Evolutionary conservation across 2,797 vertebrate species (phyloP), one percentile per base, ranked within the genome.

Genomic region (Platyrinchus mystaceus): DNA sequence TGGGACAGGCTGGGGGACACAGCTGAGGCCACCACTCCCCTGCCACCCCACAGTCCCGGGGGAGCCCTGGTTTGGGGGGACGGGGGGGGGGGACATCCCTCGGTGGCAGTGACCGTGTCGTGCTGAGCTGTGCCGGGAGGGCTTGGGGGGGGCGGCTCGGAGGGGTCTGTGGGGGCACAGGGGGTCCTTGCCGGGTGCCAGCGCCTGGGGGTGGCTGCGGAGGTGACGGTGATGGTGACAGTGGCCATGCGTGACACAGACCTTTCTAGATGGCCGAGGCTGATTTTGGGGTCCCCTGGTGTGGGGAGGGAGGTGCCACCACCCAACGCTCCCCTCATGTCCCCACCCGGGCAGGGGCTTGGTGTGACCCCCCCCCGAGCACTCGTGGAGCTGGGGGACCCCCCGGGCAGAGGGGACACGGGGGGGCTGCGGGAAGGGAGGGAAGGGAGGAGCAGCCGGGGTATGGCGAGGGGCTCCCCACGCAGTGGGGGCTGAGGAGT

Each of bases 61-160:
- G 64, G 30, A 50, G 52, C 34, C 39, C 27, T 4, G 2, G 13
- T 2, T 10, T 23, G 28, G 39, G 22, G 59, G 37, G 9, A 41
- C 27, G 10, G 59, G 41, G 32, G 37, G 27, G n/a, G 71, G 55
- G 55, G 55, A 46, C 83, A 68, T 34, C 47, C 64, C 55, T 9
- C 5, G 28, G 58, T 39, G 27, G 37, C 37, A 14, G 36, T 8
- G 79, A 28, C 58, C 1, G 14, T 16, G 58, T 47, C 4, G n/a
- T 21, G 58, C 58, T 7, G 0, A 22, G 55, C 32, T 4, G 27
- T 20, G 56, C 47, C 2, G 0, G n/a, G 1, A 24, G 46, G 55
- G 9, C n/a, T 22, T 4, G 6, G 39, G 47, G 47, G 32, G 56
- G 39, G 47, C 16, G 47, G 22, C 47, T 32, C 27, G 7, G 79